Evolutionary conservation across 2,888 invertebrate genomes (phyloP).

Genomic region (Embidobia sp.): DNA sequence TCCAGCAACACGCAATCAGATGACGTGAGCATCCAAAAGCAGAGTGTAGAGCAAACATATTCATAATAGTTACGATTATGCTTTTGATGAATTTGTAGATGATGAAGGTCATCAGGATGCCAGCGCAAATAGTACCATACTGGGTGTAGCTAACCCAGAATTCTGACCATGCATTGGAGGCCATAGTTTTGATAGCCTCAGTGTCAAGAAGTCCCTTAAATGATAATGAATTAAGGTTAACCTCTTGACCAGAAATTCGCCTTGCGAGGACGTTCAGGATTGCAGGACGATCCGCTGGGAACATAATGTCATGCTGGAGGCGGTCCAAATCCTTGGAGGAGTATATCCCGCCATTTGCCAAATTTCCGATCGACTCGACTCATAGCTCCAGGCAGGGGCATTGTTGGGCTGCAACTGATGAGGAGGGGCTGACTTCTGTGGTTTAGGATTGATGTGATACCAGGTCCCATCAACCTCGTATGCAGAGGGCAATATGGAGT

Average conservation of each 20-base stretch:
- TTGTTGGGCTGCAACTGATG: background rate
- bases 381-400: slow-evolving; percentile 13
- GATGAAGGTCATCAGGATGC: background rate
- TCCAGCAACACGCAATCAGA: background rate
- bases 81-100: background rate
- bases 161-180: background rate
- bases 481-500: slow-evolving; percentile 44
- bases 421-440: background rate
- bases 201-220: background rate
- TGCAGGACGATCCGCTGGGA: slow-evolving; percentile 21
- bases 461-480: slow-evolving; percentile 59
- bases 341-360: slow-evolving; percentile 47
- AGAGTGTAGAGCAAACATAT: background rate
- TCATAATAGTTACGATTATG: background rate
- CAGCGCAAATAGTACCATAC: background rate
- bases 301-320: slow-evolving; percentile 30
- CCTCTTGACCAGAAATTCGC: background rate
- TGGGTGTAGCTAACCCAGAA: background rate
- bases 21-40: background rate
- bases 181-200: background rate
- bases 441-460: slow-evolving; percentile 19
- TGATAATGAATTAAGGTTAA: background rate
- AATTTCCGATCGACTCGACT: background rate
- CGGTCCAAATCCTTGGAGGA: slow-evolving; percentile 11
- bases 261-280: background rate